phyloP scores from a whole-genome alignment of 1,140 invertebrate species.

The Teleopsis dalmanni region DNA sequence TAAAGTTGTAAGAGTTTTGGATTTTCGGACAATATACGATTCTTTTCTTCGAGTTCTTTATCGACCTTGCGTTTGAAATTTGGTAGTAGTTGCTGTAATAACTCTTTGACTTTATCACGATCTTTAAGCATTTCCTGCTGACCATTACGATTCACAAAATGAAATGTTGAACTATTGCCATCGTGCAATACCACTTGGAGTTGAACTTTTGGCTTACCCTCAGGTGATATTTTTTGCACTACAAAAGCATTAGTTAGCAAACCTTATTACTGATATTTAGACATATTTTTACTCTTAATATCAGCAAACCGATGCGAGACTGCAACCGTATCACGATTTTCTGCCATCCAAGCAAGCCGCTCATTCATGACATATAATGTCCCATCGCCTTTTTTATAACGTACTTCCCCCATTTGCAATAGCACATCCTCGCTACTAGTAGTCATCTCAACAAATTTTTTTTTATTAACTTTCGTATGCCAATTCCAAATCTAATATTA shows the following conservation, averaged over 20 bases:
- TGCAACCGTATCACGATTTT: constrained; percentile 82
- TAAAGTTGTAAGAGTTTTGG: constrained; percentile 77
- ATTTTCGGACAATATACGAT: constrained; percentile 74
- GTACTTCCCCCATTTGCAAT: constrained; percentile 82
- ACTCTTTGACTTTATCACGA: constrained; percentile 87
- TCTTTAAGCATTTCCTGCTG: constrained; percentile 77
- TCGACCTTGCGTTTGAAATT: constrained; percentile 92
- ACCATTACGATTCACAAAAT: constrained; percentile 87
- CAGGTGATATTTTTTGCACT: constrained; percentile 98
- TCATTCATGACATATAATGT: constrained; percentile 93
- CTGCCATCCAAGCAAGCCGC: constrained; percentile 90
- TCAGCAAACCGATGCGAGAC: constrained; percentile 91
- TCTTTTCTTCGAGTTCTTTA: constrained; percentile 86
- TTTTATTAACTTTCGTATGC: too few relatives aligned
- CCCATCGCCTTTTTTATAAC: constrained; percentile 94
- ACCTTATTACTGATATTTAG: constrained; percentile 2
- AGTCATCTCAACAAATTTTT: constrained; percentile 22
- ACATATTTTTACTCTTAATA: constrained; percentile 74
- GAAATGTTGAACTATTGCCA: constrained; percentile 91
- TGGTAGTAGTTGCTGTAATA: constrained; percentile 85
- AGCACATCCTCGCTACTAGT: constrained; percentile 76
- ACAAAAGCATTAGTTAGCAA: constrained; percentile 22
- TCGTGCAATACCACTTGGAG: constrained; percentile 95
- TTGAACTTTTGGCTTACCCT: constrained; percentile 96
- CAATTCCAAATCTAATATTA: too few relatives aligned